Percentiles rank a stretch among this genome's conserved stretches.
These are phyloP conservation scores for Cyrtorhinus lividipennis DNA, from an alignment of 1,140 invertebrate species.

Conservation along the genomic window DNA sequence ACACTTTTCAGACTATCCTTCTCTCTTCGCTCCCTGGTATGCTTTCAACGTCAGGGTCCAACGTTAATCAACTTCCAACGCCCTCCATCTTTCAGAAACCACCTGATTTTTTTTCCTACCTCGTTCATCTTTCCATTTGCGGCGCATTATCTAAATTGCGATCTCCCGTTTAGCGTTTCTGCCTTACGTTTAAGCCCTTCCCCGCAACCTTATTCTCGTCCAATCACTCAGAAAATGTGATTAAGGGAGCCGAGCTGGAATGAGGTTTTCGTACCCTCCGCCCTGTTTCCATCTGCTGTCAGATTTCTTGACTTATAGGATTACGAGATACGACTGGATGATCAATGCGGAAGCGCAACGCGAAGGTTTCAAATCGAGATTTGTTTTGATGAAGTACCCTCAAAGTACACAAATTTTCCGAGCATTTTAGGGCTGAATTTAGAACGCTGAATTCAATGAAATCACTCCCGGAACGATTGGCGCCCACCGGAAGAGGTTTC, in stretches of 20 bases:
- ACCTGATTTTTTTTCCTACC: background rate
- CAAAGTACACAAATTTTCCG: too few relatives aligned
- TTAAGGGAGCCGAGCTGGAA: background rate
- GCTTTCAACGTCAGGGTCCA: background rate
- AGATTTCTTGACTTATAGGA: too few relatives aligned
- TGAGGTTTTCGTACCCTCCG: too few relatives aligned
- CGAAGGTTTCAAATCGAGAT: too few relatives aligned
- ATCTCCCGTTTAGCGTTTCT: background rate
- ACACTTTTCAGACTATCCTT: background rate
- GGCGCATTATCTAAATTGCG: conserved; percentile 6
- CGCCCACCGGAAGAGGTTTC: too few relatives aligned
- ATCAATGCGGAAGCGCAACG: too few relatives aligned
- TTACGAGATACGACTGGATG: too few relatives aligned
- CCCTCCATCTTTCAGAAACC: background rate
- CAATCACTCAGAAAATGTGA: conserved; percentile 8
- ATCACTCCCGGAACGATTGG: too few relatives aligned
- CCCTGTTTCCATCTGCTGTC: too few relatives aligned
- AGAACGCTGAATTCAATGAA: too few relatives aligned
- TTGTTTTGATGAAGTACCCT: too few relatives aligned
- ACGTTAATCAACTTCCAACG: background rate
- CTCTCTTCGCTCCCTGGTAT: background rate
- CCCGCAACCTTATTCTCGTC: conserved; percentile 2
- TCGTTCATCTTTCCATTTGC: conserved; percentile 5
- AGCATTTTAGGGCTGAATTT: too few relatives aligned
- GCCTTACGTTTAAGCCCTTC: background rate